Conservation (phyloP, 2,113 vertebrate genomes). For the Plotosus lineatus region DNA sequence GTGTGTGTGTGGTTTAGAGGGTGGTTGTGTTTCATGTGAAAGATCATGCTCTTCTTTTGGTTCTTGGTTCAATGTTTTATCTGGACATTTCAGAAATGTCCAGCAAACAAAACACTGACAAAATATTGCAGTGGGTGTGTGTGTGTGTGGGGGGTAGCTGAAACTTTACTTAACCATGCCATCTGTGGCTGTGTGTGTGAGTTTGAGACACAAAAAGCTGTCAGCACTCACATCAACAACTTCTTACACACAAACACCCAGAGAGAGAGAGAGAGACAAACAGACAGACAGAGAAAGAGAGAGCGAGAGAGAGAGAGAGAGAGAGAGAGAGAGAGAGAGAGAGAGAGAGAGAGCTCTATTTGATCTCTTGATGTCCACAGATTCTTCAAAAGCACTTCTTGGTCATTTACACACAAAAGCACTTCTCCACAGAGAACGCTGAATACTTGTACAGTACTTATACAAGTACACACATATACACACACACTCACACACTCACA, state of each 20-base stretch:
- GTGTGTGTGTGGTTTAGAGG: neutral
- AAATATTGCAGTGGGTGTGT: neutral
- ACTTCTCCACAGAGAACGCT: constrained; percentile 15
- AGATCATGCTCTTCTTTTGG: neutral
- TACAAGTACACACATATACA: neutral
- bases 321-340: neutral
- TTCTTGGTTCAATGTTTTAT: neutral
- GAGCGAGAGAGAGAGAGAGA: neutral
- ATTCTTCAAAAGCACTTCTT: constrained; percentile 1
- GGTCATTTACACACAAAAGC: too few relatives aligned
- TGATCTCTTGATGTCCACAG: constrained; percentile 15
- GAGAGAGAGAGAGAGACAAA: neutral
- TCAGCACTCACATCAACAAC: constrained; percentile 7
- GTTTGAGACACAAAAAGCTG: constrained; percentile 6
- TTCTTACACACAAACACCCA: neutral
- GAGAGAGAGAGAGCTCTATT: neutral
- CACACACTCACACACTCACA: neutral
- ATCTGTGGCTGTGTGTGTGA: constrained; percentile 17
- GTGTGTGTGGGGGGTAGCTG: too few relatives aligned
- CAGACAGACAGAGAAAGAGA: constrained; percentile 4
- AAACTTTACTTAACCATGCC: constrained; percentile 1
- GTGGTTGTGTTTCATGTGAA: neutral
- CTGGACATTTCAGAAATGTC: constrained; percentile 20
- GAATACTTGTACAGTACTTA: neutral
- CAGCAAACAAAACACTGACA: constrained; percentile 11